These are phyloP conservation scores for Lepidostoma basale DNA, from an alignment of 1,140 invertebrate species.

Conservation along the genomic window DNA sequence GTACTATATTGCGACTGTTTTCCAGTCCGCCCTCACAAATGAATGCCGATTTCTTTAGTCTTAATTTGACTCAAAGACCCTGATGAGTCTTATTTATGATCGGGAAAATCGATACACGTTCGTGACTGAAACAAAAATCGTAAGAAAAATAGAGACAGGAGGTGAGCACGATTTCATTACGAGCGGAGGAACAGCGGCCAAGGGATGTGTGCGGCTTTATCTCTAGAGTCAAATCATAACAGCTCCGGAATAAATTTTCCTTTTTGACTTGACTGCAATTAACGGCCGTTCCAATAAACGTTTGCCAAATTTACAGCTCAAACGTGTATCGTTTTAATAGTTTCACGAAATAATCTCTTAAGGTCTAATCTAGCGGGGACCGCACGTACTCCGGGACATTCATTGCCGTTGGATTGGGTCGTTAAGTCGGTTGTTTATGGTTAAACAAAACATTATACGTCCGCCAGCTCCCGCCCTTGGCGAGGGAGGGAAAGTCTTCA, in stretches of 20 bases:
- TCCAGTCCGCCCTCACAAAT: too few relatives aligned
- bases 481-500: slow-evolving; percentile 25
- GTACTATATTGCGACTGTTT: too few relatives aligned
- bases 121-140: too few relatives aligned
- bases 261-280: slow-evolving; percentile 15
- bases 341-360: slow-evolving; percentile 45
- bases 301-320: slow-evolving; percentile 23
- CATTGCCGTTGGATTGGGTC: slow-evolving; percentile 44
- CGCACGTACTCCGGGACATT: slow-evolving; percentile 41
- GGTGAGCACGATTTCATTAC: too few relatives aligned
- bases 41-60: too few relatives aligned
- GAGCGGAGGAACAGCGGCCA: too few relatives aligned
- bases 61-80: too few relatives aligned
- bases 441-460: slow-evolving; percentile 43
- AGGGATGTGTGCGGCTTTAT: background rate
- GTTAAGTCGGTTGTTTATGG: slow-evolving; percentile 45
- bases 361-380: slow-evolving; percentile 44
- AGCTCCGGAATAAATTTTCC: background rate
- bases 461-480: slow-evolving; percentile 28
- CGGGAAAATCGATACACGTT: too few relatives aligned
- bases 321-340: slow-evolving; percentile 27
- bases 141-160: too few relatives aligned
- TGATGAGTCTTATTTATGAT: too few relatives aligned
- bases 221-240: background rate
- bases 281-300: slow-evolving; percentile 21